phyloP scores from a whole-genome alignment of 1,140 invertebrate species.

The Drosophila leontia region DNA sequence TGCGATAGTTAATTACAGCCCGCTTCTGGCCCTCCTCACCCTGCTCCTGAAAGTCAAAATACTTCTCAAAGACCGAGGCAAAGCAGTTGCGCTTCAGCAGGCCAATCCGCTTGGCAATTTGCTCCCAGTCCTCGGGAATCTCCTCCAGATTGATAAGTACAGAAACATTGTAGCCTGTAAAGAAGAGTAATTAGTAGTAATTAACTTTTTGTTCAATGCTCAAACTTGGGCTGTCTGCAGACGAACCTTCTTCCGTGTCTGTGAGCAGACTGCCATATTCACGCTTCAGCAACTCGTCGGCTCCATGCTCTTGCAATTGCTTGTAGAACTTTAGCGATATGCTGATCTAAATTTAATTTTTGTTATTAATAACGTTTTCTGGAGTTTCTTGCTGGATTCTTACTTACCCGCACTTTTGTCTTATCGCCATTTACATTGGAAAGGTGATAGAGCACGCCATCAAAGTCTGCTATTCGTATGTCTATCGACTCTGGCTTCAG shows the following conservation, averaged over 20 bases:
- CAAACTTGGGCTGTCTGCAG: conserved; percentile 50
- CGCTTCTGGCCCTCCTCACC: conserved; percentile 95
- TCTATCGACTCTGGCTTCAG: conserved; percentile 98
- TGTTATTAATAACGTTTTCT: not conserved
- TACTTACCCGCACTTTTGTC: conserved; percentile 96
- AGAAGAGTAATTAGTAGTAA: conserved; percentile 5
- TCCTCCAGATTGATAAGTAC: conserved; percentile 97
- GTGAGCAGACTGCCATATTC: conserved; percentile 94
- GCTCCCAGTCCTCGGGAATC: conserved; percentile 95
- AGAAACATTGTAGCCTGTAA: conserved; percentile 97
- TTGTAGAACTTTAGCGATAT: conserved; percentile 99
- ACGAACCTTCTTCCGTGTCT: conserved; percentile 92
- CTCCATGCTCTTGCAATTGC: conserved; percentile 98
- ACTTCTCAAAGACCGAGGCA: conserved; percentile 99
- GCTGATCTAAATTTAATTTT: conserved; percentile 91
- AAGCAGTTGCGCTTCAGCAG: conserved; percentile 99
- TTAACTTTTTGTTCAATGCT: conserved; percentile 12
- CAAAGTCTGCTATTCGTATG: conserved; percentile 98
- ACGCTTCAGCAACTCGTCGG: conserved; percentile 97
- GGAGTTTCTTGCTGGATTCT: not conserved
- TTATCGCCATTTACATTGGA: conserved; percentile 98
- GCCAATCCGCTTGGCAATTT: conserved; percentile 95
- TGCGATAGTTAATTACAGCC: conserved; percentile 99
- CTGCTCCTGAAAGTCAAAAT: conserved; percentile 98
- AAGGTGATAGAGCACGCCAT: conserved; percentile 99